These are phyloP conservation scores for Panthera leo DNA, from an alignment of 2,113 vertebrate species.

Conservation along the genomic window DNA sequence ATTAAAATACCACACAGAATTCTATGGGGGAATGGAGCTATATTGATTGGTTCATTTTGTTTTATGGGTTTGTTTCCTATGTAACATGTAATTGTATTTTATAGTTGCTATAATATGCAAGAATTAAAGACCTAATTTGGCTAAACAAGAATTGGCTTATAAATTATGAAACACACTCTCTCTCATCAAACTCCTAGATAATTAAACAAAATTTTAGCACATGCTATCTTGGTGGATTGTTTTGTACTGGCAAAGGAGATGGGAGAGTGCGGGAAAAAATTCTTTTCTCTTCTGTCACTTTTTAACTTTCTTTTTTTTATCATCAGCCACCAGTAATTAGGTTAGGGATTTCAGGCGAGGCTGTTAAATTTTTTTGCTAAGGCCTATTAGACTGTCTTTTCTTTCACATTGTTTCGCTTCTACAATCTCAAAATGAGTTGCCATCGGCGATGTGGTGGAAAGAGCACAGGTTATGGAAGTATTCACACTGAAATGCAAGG, in stretches of 20 bases:
- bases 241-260: not conserved
- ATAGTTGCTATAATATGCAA: conserved; percentile 74
- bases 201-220: conserved; percentile 68
- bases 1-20: conserved; percentile 73
- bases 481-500: not conserved
- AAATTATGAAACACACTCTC: conserved; percentile 74
- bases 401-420: conserved; percentile 46
- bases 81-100: conserved; percentile 77
- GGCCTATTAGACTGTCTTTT: conserved; percentile 54
- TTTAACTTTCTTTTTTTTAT: conserved; percentile 39
- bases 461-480: not conserved
- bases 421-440: conserved; percentile 35
- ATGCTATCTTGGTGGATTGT: conserved; percentile 38
- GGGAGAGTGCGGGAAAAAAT: not conserved
- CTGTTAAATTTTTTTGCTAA: conserved; percentile 53
- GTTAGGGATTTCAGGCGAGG: conserved; percentile 47
- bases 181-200: conserved; percentile 59
- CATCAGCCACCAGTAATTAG: conserved; percentile 43
- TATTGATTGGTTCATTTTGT: conserved; percentile 73
- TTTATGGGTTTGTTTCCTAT: conserved; percentile 78
- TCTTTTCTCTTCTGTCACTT: not conserved
- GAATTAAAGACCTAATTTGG: conserved; percentile 77
- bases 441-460: not conserved
- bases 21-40: conserved; percentile 43
- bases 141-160: conserved; percentile 72